Evolutionary conservation across 1,140 invertebrate genomes (phyloP).

Genomic region (Chironomus tepperi): DNA sequence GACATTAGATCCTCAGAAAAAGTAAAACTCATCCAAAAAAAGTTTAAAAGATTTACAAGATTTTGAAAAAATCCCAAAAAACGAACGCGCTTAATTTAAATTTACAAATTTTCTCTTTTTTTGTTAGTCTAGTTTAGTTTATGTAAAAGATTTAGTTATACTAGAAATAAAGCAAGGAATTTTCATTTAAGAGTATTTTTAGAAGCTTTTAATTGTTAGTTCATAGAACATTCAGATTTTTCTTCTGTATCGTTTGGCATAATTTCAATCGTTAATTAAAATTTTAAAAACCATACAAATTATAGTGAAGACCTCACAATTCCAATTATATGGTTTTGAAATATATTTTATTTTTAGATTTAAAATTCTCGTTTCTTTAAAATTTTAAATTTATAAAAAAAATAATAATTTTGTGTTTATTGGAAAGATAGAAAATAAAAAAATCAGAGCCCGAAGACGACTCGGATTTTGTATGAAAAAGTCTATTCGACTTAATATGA

Average conservation of each 20-base stretch:
- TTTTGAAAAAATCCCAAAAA: slow-evolving; percentile 6
- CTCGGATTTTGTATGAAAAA: no score
- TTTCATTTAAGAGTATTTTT: no score
- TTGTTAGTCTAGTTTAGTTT: not conserved
- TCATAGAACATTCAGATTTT: not conserved
- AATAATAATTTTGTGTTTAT: not conserved
- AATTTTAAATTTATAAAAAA: no score
- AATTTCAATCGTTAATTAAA: no score
- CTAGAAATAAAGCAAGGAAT: not conserved
- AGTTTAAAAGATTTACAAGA: not conserved
- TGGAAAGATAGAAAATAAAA: not conserved
- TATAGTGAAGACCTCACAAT: no score
- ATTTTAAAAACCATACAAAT: no score
- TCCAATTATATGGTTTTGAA: no score
- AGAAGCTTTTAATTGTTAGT: not conserved
- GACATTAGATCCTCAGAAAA: not conserved
- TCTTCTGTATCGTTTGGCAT: not conserved
- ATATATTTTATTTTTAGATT: no score
- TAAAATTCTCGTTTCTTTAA: no score
- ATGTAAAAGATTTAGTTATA: not conserved
- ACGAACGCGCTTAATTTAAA: not conserved
- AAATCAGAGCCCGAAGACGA: not conserved
- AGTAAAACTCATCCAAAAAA: not conserved
- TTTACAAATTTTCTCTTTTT: not conserved
- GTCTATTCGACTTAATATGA: no score